Conservation (phyloP, 2,888 invertebrate species). For the Escarpia spicata region DNA sequence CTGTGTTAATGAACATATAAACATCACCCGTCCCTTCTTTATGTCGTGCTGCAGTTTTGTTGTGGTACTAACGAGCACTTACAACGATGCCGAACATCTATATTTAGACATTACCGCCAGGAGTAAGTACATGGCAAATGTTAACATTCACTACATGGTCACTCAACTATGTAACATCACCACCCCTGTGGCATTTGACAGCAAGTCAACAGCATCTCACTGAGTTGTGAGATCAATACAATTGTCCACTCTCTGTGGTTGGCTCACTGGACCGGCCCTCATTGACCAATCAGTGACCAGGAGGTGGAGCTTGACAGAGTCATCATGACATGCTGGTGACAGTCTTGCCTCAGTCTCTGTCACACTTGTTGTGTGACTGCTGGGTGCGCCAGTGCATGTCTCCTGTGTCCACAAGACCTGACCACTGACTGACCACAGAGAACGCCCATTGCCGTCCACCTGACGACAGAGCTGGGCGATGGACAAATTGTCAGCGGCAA, state of each 20-base stretch:
- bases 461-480: neutral
- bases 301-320: neutral
- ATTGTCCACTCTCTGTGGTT: neutral
- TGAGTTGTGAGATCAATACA: neutral
- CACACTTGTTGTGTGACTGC: neutral
- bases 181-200: neutral
- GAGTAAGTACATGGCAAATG: neutral
- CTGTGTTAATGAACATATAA: neutral
- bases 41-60: too few species aligned
- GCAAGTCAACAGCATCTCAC: neutral
- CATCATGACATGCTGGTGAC: neutral
- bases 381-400: neutral
- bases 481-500: neutral
- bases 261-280: neutral
- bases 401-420: neutral
- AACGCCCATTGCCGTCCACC: neutral
- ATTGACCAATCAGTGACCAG: neutral
- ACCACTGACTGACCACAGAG: neutral
- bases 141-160: neutral
- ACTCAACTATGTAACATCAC: neutral
- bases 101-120: neutral
- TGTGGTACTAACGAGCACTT: neutral
- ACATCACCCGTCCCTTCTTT: too few species aligned
- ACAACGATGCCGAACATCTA: neutral
- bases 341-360: neutral